Conservation (phyloP, 2,797 vertebrate genomes). For the Ctenochaetus hawaiiensis region DNA sequence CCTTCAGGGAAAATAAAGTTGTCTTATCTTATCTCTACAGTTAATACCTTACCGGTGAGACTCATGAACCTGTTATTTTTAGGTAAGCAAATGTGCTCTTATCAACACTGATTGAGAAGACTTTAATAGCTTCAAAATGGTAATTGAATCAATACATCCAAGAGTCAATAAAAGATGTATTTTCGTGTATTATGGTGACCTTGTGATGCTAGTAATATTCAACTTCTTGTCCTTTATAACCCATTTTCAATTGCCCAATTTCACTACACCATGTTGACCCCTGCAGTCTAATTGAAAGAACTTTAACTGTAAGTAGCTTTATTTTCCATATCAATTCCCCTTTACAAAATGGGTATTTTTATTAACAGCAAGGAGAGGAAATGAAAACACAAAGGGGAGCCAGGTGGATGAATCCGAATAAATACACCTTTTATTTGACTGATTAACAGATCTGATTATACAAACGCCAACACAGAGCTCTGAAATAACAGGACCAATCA, state of each 20-base stretch:
- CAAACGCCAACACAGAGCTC: slow-evolving; percentile 86
- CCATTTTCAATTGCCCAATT: not conserved
- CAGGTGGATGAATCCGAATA: slow-evolving; percentile 83
- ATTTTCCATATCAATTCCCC: not conserved
- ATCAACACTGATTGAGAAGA: not conserved
- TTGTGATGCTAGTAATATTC: not conserved
- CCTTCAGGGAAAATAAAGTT: not conserved
- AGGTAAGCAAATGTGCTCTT: not conserved
- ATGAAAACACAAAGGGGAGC: slow-evolving; percentile 20
- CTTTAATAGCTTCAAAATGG: not conserved
- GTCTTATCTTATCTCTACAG: not conserved
- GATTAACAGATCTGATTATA: slow-evolving; percentile 88
- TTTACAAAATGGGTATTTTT: not conserved
- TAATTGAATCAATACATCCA: not conserved
- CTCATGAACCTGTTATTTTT: not conserved
- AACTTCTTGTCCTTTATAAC: not conserved
- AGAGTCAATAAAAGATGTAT: not conserved
- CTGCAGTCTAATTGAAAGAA: not conserved
- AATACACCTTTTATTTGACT: slow-evolving; percentile 90
- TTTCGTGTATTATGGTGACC: not conserved
- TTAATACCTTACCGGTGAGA: not conserved
- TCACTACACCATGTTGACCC: not conserved
- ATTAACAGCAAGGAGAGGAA: not conserved
- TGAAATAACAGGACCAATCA: slow-evolving; percentile 87
- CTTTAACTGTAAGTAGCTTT: not conserved